A percentile compares a stretch with the other conserved stretches of the same genome.
These are phyloP conservation scores for Pteromalus puparum DNA, from an alignment of 1,140 invertebrate genomes.

Conservation along the genomic window DNA sequence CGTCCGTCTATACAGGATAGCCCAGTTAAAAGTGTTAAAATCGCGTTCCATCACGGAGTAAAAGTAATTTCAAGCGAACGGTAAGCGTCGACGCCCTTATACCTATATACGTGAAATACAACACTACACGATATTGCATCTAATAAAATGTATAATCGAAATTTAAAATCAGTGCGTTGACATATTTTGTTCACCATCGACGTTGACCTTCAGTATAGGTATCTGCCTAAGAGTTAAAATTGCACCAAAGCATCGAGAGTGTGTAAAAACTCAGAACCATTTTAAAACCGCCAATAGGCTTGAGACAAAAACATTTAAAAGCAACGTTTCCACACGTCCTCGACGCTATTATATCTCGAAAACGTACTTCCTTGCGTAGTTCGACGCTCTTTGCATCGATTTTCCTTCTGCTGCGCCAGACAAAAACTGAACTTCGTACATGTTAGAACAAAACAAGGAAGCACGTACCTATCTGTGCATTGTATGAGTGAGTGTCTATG, in stretches of 20 bases:
- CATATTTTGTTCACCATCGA: neutral
- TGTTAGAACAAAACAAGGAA: neutral
- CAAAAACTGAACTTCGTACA: neutral
- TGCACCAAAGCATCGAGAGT: neutral
- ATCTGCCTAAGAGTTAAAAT: neutral
- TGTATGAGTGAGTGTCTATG: neutral
- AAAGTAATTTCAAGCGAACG: neutral
- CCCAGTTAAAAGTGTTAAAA: slow-evolving; percentile 10
- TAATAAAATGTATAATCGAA: neutral
- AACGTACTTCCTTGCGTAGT: neutral
- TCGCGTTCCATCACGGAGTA: neutral
- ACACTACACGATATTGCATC: neutral
- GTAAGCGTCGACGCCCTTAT: neutral
- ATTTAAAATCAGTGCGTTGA: neutral
- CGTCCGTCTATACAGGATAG: neutral
- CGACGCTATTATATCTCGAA: neutral
- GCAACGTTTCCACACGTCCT: neutral
- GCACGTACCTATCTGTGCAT: neutral
- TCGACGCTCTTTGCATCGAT: neutral
- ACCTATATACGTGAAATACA: neutral
- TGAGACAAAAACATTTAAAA: neutral
- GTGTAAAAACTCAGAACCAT: neutral
- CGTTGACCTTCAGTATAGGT: neutral
- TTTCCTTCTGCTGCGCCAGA: neutral
- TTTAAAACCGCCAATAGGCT: neutral